A percentile compares a stretch with the other conserved stretches of the same genome.
Conservation (phyloP, 2,797 vertebrate genomes). For the Myiotriccus ornatus region DNA sequence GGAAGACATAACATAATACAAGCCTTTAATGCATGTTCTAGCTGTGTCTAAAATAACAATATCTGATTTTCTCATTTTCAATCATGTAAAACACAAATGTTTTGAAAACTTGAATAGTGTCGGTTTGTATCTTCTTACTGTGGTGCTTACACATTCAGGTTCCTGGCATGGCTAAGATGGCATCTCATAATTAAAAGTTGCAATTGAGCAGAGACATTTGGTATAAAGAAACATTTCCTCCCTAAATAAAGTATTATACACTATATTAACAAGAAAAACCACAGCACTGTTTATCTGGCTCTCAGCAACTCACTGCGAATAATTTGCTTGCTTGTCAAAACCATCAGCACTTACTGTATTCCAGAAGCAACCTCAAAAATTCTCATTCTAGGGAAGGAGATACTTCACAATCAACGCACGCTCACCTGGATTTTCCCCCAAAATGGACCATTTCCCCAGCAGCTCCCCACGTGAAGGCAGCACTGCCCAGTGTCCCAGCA, state of each 20-base stretch:
- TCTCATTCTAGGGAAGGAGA: neutral
- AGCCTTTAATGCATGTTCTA: neutral
- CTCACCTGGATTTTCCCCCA: neutral
- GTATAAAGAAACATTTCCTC: neutral
- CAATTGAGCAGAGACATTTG: neutral
- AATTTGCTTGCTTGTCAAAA: neutral
- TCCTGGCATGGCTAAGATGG: neutral
- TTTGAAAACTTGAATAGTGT: neutral
- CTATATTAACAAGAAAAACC: neutral
- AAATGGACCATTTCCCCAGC: neutral
- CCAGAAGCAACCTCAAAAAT: neutral
- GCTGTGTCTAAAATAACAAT: neutral
- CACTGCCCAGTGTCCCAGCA: rapidly evolving
- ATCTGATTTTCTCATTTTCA: neutral
- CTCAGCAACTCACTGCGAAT: neutral
- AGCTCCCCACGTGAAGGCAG: neutral
- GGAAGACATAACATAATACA: neutral
- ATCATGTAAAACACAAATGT: neutral
- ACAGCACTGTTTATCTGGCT: neutral
- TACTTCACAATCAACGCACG: neutral
- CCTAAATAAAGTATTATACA: neutral
- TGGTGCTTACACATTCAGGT: neutral
- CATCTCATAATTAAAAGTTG: neutral
- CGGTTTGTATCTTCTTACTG: neutral
- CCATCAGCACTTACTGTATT: neutral